A percentile compares a stretch with the other conserved stretches of the same genome.
Evolutionary conservation across 2,113 vertebrate genomes (phyloP).

Genomic region (Gopherus flavomarginatus): DNA sequence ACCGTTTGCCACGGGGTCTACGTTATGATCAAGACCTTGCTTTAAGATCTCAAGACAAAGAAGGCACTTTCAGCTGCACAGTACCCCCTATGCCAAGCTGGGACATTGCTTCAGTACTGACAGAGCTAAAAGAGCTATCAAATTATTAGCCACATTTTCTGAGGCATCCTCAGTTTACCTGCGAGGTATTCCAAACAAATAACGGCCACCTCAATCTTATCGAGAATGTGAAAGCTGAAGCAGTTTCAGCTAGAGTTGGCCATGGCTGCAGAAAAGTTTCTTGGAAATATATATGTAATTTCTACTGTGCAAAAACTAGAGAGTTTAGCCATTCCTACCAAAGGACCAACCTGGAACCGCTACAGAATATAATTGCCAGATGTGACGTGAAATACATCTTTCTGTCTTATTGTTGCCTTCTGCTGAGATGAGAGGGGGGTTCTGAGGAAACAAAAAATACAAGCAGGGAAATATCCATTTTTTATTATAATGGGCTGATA

Average conservation of each 20-base stretch:
- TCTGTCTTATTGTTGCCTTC: background rate
- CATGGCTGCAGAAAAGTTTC: slow-evolving; percentile 41
- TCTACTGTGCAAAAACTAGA: background rate
- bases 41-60: background rate
- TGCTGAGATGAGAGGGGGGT: background rate
- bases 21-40: background rate
- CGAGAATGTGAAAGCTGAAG: slow-evolving; percentile 28
- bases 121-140: background rate
- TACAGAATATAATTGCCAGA: slow-evolving; percentile 10
- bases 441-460: background rate
- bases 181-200: slow-evolving; percentile 55
- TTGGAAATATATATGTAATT: slow-evolving; percentile 15
- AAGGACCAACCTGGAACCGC: background rate
- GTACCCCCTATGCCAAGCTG: background rate
- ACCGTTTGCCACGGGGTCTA: too few relatives aligned
- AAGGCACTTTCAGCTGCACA: background rate
- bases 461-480: background rate
- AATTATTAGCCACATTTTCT: background rate
- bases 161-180: slow-evolving; percentile 15
- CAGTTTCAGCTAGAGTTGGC: background rate
- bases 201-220: background rate
- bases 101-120: background rate
- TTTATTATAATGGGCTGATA: background rate
- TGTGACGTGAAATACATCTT: background rate
- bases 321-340: slow-evolving; percentile 33